Percentiles rank a stretch among this genome's conserved stretches.
phyloP scores from a whole-genome alignment of 2,113 vertebrate species.

The Castor canadensis region DNA sequence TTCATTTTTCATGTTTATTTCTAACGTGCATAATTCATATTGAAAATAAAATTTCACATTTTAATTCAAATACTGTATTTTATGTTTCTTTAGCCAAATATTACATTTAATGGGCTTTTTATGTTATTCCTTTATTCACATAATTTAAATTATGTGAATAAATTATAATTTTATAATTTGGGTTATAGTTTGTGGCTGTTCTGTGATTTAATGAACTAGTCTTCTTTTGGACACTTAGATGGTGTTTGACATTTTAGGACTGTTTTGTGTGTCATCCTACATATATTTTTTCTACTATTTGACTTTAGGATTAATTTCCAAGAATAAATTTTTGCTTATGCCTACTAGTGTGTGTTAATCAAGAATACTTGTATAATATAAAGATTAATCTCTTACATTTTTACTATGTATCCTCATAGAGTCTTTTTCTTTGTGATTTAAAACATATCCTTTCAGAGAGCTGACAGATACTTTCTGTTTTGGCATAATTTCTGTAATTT shows the following conservation, averaged over 20 bases:
- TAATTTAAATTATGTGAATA: no score
- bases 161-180: neutral
- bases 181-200: neutral
- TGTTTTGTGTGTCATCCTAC: neutral
- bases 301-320: neutral
- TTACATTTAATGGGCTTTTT: neutral
- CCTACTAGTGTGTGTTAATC: neutral
- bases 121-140: neutral
- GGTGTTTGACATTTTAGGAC: neutral
- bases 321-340: neutral
- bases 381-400: conserved; percentile 24
- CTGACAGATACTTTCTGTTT: neutral
- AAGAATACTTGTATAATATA: conserved; percentile 5
- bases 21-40: neutral
- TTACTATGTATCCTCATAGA: neutral
- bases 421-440: neutral
- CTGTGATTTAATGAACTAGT: neutral
- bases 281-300: neutral
- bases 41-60: neutral
- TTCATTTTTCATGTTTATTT: conserved; percentile 47
- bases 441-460: no score
- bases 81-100: neutral
- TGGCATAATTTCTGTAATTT: neutral
- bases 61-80: neutral
- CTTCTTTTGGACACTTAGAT: neutral